Evolutionary conservation across 2,888 invertebrate genomes (phyloP), one percentile per base, ranked within the genome.

Genomic region (Nebria brevicollis): DNA sequence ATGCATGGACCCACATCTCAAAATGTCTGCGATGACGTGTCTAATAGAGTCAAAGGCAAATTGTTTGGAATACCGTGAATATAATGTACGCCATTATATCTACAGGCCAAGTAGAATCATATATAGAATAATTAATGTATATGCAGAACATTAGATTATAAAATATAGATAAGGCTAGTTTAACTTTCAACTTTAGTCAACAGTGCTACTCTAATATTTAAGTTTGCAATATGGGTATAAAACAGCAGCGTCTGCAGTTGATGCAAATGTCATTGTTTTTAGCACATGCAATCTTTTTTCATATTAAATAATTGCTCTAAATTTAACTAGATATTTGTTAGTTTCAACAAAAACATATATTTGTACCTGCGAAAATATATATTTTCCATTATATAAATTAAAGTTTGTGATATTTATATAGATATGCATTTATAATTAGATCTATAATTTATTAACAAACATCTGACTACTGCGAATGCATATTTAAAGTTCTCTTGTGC

Each of bases 31-130:
- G 66, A 66, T 66, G 66, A 66, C 66, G 66, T 66, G 66, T 66
- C 64, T 34, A n/a, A 54, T n/a, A 54, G n/a, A 25, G 7, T 54
- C 15, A 66, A 79, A 75, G 66, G 66, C 75, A 79, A 79, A 79
- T 79, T 79, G 79, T 79, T 79, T 79, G 79, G 79, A 79, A 79
- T 74, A 75, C 43, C 42, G 66, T 78, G 73, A 78, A 78, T 78
- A 74, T 65, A 5, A 34, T 34, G 34, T 34, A 34, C 34, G 5
- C 34, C 11, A 70, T 70, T 68, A 70, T 70, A 70, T 15, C 8
- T 4, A 66, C 66, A 3, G 15, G 6, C 66, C 66, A 66, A 65
- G 13, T 65, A 65, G n/a, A 65, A 66, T 10, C 15, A 66, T 54
- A 54, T 13, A 54, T 54, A 8, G 13, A 54, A 11, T 54, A 54